Percentiles rank a stretch among this genome's conserved stretches.
phyloP scores from a whole-genome alignment of 2,113 vertebrate genomes.

The Origma solitaria region DNA sequence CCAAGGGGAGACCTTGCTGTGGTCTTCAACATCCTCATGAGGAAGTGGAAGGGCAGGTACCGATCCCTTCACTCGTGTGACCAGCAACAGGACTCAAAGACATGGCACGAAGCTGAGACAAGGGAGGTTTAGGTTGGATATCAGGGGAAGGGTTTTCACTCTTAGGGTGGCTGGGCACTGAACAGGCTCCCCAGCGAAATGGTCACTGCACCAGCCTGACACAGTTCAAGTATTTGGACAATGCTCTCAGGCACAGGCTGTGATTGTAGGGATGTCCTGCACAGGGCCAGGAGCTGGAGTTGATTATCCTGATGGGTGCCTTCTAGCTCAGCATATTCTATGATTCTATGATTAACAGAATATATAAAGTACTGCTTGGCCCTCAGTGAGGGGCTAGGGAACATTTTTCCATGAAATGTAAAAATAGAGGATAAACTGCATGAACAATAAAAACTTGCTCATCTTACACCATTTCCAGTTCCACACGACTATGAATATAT shows the following conservation, averaged over 20 bases:
- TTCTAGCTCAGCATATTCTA: not conserved
- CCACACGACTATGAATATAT: not conserved
- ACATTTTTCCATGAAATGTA: not conserved
- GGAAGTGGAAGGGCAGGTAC: not conserved
- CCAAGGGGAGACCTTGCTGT: not conserved
- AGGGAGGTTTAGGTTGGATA: not conserved
- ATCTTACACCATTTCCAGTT: not conserved
- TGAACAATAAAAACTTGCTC: not conserved
- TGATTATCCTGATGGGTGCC: not conserved
- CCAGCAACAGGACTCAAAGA: not conserved
- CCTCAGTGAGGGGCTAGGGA: not conserved
- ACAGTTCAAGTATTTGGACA: not conserved
- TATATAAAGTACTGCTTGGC: not conserved
- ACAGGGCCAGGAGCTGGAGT: not conserved
- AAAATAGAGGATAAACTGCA: not conserved
- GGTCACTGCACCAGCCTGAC: not conserved
- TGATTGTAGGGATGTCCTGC: not conserved
- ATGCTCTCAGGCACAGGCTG: not conserved
- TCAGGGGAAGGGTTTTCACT: not conserved
- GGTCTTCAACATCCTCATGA: not conserved
- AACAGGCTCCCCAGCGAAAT: not conserved
- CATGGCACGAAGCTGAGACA: not conserved
- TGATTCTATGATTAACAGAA: not conserved
- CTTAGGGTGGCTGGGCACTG: not conserved
- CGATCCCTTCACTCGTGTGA: not conserved